phyloP scores from a whole-genome alignment of 2,113 vertebrate species.

The Pseudorhombus dupliciocellatus region DNA sequence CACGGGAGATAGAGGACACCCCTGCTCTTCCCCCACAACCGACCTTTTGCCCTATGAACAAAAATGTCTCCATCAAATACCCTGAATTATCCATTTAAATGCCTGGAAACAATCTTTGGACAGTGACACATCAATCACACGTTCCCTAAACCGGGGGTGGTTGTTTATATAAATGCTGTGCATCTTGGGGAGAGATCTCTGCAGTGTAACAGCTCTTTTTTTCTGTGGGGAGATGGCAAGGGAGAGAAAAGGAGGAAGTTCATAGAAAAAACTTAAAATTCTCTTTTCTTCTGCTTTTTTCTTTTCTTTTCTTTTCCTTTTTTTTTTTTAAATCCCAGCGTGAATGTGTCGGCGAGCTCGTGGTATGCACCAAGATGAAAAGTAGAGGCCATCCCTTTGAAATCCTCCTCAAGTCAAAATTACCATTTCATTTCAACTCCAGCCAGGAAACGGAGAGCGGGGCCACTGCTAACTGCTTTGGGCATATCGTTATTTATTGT shows the following conservation, averaged over 20 bases:
- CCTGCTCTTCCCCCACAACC: conserved; percentile 67
- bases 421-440: conserved; percentile 86
- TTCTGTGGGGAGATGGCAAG: conserved; percentile 68
- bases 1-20: conserved; percentile 60
- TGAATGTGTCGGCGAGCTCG: conserved; percentile 79
- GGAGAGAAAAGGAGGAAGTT: conserved; percentile 67
- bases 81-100: conserved; percentile 78
- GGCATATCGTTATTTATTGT: conserved; percentile 86
- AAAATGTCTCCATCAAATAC: conserved; percentile 66
- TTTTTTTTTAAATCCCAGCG: conserved; percentile 66
- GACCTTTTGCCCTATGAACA: conserved; percentile 61
- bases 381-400: conserved; percentile 82
- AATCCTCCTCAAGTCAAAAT: conserved; percentile 87
- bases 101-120: conserved; percentile 75
- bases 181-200: conserved; percentile 74
- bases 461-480: conserved; percentile 81
- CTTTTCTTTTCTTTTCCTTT: conserved; percentile 18
- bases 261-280: conserved; percentile 76
- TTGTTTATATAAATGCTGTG: conserved; percentile 77
- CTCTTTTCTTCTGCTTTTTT: conserved; percentile 52
- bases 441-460: conserved; percentile 81
- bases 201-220: conserved; percentile 64
- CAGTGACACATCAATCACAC: conserved; percentile 77
- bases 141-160: conserved; percentile 65
- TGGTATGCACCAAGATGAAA: conserved; percentile 82